phyloP scores from a whole-genome alignment of 2,888 invertebrate species.

The Phalera bucephala region DNA sequence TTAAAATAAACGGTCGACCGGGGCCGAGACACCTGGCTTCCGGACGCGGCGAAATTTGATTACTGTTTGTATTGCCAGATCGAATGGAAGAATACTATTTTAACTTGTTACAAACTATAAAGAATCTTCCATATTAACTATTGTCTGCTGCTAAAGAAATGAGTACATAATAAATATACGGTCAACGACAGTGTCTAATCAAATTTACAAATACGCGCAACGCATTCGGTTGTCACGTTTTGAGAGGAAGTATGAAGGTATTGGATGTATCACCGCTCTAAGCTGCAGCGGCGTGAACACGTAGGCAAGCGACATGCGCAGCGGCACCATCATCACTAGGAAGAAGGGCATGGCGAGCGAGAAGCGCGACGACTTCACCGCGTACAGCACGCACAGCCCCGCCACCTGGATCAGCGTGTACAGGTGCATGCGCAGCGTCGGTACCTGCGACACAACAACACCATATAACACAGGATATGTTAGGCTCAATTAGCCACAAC shows the following conservation, averaged over 20 bases:
- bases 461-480: too few species aligned
- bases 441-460: slow-evolving; percentile 83
- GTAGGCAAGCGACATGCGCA: slow-evolving; percentile 88
- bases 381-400: slow-evolving; percentile 91
- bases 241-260: too few species aligned
- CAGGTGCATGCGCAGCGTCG: slow-evolving; percentile 95
- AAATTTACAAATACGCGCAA: too few species aligned
- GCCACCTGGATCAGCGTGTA: slow-evolving; percentile 93
- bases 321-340: slow-evolving; percentile 94
- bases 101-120: too few species aligned
- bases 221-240: too few species aligned
- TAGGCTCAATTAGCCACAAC: too few species aligned
- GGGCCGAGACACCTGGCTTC: not conserved
- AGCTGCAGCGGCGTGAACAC: slow-evolving; percentile 92
- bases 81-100: not conserved
- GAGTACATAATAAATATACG: too few species aligned
- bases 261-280: slow-evolving; percentile 93
- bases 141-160: too few species aligned
- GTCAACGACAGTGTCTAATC: too few species aligned
- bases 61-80: too few species aligned
- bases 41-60: too few species aligned
- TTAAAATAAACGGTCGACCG: slow-evolving; percentile 5
- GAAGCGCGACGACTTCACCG: slow-evolving; percentile 93
- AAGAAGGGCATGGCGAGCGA: slow-evolving; percentile 97
- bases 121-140: too few species aligned